phyloP scores from a whole-genome alignment of 2,888 invertebrate species.

The Drosophila glabriapex region DNA sequence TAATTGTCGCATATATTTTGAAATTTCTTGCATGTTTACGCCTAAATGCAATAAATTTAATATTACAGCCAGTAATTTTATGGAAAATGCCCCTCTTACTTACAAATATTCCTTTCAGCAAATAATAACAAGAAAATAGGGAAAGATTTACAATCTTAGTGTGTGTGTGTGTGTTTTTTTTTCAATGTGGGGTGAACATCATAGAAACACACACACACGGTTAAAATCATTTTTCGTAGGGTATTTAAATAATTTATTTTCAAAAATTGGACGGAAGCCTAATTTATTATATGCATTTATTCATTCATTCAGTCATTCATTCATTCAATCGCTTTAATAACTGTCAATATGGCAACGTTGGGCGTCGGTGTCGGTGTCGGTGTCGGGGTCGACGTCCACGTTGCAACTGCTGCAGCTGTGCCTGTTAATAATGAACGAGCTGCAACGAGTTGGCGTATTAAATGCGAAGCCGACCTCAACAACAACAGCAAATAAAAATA shows the following conservation, averaged over 20 bases:
- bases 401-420: slow-evolving; percentile 32
- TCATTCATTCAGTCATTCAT: slow-evolving; percentile 17
- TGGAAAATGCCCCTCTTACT: not conserved
- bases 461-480: slow-evolving; percentile 57
- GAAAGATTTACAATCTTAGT: too few relatives aligned
- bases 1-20: not conserved
- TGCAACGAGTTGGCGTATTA: slow-evolving; percentile 56
- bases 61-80: not conserved
- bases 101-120: not conserved
- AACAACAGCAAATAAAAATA: slow-evolving; percentile 18
- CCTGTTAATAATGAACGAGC: slow-evolving; percentile 69
- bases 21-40: not conserved
- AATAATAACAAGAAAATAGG: not conserved
- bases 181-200: not conserved
- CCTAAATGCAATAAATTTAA: not conserved
- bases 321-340: slow-evolving; percentile 46
- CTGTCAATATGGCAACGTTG: slow-evolving; percentile 50
- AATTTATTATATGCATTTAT: slow-evolving; percentile 29
- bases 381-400: slow-evolving; percentile 4
- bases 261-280: not conserved
- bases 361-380: not conserved
- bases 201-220: not conserved
- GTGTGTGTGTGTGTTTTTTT: too few relatives aligned
- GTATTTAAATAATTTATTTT: not conserved
- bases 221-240: not conserved